Base-by-base conservation (phyloP, 2,888 invertebrate species). In the Sesia apiformis region DNA sequence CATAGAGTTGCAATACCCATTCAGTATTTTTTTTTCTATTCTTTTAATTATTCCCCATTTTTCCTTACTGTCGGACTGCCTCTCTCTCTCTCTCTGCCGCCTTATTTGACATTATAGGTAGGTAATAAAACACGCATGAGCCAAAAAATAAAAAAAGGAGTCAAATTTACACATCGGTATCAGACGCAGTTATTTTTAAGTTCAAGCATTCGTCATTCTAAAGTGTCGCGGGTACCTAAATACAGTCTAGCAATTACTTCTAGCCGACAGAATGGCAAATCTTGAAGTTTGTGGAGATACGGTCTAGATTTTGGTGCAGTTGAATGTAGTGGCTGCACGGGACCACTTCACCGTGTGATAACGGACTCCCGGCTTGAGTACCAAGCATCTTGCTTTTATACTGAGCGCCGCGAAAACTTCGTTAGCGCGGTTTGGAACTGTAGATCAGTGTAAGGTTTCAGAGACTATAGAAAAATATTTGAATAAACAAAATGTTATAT, bases 181-280 rank as follows among this genome's bases (percentile, higher is more conserved):
- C 74, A 65, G 74, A 75, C n/a, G n/a, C 74, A 71, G 63, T 71
- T 67, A 70, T 69, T 65, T 64, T 23, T 23, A 74, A 73, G 78
- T 82, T 76, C 84, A 84, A 84, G 80, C 80, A 84, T 81, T 55
- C 60, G 57, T 56, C 57, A 58, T 56, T 53, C 51, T 56, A 52
- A 53, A 63, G 67, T 61, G 80, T 79, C 81, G 66, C 69, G 64
- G 78, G 76, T 78, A 78, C 78, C 73, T 72, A 67, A 74, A 76
- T 80, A 80, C 80, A 76, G 73, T 81, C 84, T 83, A 83, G 82
- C 80, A 72, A 79, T 78, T 80, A 70, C 70, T 71, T 82, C 81
- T 83, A 84, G 81, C 79, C 74, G 78, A 82, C 82, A 81, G 84
- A 84, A 84, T 84, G 83, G 84, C 83, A 84, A 84, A 84, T 76